These are phyloP conservation scores for Chrysopa pallens DNA, from an alignment of 1,140 invertebrate species.

Conservation along the genomic window DNA sequence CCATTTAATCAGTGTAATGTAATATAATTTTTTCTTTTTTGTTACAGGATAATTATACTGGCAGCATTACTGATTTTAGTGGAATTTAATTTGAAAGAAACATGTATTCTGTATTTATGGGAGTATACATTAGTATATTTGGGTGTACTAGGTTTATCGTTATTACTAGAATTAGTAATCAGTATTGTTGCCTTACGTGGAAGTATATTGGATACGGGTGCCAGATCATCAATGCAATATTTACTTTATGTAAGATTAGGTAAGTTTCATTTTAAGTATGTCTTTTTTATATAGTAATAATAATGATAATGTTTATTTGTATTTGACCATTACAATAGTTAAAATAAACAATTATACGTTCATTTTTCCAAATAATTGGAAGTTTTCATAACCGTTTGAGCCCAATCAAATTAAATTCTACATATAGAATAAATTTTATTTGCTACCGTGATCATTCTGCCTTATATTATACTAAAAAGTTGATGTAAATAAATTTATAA, in stretches of 20 bases:
- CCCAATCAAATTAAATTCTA: too few species aligned
- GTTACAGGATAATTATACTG: constrained; percentile 35
- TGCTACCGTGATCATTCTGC: too few species aligned
- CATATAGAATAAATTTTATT: too few species aligned
- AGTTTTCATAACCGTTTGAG: too few species aligned
- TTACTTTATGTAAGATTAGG: constrained; percentile 64
- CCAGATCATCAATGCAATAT: constrained; percentile 60
- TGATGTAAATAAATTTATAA: too few species aligned
- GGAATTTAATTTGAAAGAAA: constrained; percentile 36
- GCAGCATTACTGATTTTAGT: constrained; percentile 36
- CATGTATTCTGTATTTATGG: constrained; percentile 41
- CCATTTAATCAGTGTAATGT: too few species aligned
- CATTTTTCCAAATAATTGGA: too few species aligned
- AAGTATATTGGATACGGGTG: constrained; percentile 59
- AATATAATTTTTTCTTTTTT: constrained; percentile 7
- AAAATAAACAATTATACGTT: too few species aligned
- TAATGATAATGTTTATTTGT: too few species aligned
- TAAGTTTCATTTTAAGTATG: constrained; percentile 26
- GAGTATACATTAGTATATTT: constrained; percentile 55
- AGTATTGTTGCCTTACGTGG: constrained; percentile 62
- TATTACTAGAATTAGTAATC: constrained; percentile 54
- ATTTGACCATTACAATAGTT: too few species aligned
- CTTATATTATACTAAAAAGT: too few species aligned
- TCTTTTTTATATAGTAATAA: too few species aligned
- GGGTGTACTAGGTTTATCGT: constrained; percentile 39